These are phyloP conservation scores for Macquaria ambigua DNA, from an alignment of 2,113 vertebrate species.

Conservation along the genomic window DNA sequence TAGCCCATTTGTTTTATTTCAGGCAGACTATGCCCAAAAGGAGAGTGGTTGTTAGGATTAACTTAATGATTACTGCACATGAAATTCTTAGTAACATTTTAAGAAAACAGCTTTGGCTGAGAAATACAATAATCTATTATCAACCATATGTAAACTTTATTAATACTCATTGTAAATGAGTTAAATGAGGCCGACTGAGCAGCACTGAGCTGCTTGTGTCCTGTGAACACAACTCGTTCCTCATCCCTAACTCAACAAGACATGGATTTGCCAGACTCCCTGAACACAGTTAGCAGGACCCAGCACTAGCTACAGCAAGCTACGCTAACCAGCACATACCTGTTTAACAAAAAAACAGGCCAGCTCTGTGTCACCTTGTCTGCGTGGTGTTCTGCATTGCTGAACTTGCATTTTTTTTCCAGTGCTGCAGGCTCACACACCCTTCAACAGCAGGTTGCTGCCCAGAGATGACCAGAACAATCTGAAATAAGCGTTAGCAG, in stretches of 20 bases:
- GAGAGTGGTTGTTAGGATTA: neutral
- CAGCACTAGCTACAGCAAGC: neutral
- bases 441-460: neutral
- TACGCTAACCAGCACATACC: neutral
- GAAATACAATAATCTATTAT: neutral
- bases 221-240: no score
- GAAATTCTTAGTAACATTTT: no score
- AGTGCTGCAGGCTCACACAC: neutral
- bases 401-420: constrained; percentile 19
- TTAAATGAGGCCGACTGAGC: neutral
- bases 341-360: neutral
- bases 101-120: neutral
- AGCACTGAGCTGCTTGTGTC: neutral
- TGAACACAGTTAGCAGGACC: neutral
- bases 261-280: neutral
- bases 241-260: neutral
- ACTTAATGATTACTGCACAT: no score
- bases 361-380: constrained; percentile 26
- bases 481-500: neutral
- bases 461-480: constrained; percentile 4
- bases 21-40: neutral
- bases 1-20: neutral
- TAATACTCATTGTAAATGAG: neutral
- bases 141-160: neutral
- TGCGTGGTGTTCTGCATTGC: neutral